Percentiles rank a stretch among this genome's conserved stretches.
Conservation (phyloP, 2,888 invertebrate genomes). For the Sialis fuliginosa region DNA sequence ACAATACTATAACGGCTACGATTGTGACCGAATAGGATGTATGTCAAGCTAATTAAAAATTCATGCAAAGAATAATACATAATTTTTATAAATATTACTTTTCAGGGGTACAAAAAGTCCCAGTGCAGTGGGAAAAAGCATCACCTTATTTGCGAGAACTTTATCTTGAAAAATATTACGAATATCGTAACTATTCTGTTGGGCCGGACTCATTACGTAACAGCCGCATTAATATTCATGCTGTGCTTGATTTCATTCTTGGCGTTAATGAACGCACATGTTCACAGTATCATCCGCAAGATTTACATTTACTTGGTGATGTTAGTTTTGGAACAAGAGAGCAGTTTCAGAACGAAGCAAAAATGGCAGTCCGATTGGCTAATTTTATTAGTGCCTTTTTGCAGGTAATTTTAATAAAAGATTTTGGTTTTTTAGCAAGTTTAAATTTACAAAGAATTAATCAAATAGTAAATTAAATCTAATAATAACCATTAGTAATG, state of each 20-base stretch:
- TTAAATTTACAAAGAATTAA: too few species aligned
- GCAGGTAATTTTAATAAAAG: constrained; percentile 36
- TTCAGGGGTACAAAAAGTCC: constrained; percentile 70
- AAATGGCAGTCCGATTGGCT: constrained; percentile 87
- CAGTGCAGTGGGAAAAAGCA: constrained; percentile 66
- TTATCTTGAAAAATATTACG: constrained; percentile 53
- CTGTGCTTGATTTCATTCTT: constrained; percentile 57
- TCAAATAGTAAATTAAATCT: too few species aligned
- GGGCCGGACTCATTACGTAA: constrained; percentile 49
- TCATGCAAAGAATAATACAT: not conserved
- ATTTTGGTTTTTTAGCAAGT: too few species aligned
- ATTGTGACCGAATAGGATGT: constrained; percentile 86
- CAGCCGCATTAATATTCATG: constrained; percentile 55
- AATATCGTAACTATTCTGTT: constrained; percentile 51
- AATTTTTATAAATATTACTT: constrained; percentile 5
- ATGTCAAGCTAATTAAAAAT: constrained; percentile 23
- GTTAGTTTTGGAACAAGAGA: constrained; percentile 71
- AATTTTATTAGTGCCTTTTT: constrained; percentile 92
- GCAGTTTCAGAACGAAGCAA: constrained; percentile 87
- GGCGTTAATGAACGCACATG: constrained; percentile 41
- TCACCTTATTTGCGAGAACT: constrained; percentile 49
- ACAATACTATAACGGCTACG: constrained; percentile 84
- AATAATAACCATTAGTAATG: too few species aligned
- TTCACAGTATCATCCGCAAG: constrained; percentile 42
- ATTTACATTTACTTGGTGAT: constrained; percentile 69